A percentile compares a stretch with the other conserved stretches of the same genome.
These are phyloP conservation scores for Mactromeris polynyma DNA, from an alignment of 2,888 invertebrate genomes.

Conservation along the genomic window DNA sequence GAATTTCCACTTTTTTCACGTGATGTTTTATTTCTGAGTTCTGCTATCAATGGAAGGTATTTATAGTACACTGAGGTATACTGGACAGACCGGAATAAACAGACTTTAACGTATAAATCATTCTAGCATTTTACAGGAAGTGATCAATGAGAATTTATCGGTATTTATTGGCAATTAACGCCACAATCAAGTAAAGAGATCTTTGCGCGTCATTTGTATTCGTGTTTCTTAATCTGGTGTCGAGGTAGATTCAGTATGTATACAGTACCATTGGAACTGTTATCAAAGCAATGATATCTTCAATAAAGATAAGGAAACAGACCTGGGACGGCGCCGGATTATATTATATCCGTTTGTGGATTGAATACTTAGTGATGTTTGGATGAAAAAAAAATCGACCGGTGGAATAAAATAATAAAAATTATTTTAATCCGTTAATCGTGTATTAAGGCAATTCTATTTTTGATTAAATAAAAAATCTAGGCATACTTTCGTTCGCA, in stretches of 20 bases:
- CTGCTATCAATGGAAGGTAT: slow-evolving; percentile 2
- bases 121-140: background rate
- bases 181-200: background rate
- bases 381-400: background rate
- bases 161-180: background rate
- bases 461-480: too few species aligned
- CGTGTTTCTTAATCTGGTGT: background rate
- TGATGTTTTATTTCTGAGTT: background rate
- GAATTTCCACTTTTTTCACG: slow-evolving; percentile 21
- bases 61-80: background rate
- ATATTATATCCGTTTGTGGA: background rate
- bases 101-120: background rate
- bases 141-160: background rate
- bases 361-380: background rate
- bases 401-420: background rate
- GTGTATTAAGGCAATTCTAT: too few species aligned
- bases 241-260: background rate
- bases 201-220: background rate
- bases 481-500: too few species aligned
- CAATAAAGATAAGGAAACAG: slow-evolving; percentile 7
- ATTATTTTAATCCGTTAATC: background rate
- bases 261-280: background rate
- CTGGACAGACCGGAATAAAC: background rate
- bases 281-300: slow-evolving; percentile 3
- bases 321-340: background rate